A percentile compares a stretch with the other conserved stretches of the same genome.
Evolutionary conservation across 2,113 vertebrate species (phyloP).

Genomic region (Prunella himalayana): DNA sequence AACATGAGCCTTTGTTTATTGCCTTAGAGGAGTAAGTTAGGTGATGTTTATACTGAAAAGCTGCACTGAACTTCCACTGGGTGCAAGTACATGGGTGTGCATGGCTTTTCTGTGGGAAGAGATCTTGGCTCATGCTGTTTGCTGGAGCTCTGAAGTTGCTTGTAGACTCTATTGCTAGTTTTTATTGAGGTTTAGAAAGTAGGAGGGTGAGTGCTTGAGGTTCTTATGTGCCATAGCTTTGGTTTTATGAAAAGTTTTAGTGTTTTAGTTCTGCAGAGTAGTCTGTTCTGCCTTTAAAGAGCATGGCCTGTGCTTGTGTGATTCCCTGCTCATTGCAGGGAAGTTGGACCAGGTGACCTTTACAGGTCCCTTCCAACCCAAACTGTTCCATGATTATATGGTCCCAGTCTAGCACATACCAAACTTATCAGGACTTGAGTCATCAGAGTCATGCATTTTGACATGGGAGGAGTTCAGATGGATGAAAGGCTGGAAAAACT

Average conservation of each 20-base stretch:
- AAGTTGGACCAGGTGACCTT: background rate
- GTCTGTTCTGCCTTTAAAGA: background rate
- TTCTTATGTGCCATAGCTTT: background rate
- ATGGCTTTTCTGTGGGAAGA: background rate
- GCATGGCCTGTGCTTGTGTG: background rate
- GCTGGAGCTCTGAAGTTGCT: background rate
- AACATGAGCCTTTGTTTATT: background rate
- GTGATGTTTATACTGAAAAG: background rate
- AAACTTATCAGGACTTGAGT: background rate
- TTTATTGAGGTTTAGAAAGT: background rate
- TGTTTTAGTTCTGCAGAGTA: background rate
- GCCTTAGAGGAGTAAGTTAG: background rate
- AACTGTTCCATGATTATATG: background rate
- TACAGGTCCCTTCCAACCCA: background rate
- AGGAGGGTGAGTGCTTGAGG: background rate
- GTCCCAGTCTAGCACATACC: background rate
- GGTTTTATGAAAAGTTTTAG: background rate
- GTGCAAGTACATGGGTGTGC: fast-evolving
- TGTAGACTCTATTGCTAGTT: background rate
- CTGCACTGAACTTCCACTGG: background rate
- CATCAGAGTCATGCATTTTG: background rate
- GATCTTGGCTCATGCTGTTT: background rate
- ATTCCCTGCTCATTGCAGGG: background rate
- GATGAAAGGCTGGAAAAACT: background rate
- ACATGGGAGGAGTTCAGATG: background rate